phyloP scores from a whole-genome alignment of 2,888 invertebrate genomes.

The Oligia latruncula region DNA sequence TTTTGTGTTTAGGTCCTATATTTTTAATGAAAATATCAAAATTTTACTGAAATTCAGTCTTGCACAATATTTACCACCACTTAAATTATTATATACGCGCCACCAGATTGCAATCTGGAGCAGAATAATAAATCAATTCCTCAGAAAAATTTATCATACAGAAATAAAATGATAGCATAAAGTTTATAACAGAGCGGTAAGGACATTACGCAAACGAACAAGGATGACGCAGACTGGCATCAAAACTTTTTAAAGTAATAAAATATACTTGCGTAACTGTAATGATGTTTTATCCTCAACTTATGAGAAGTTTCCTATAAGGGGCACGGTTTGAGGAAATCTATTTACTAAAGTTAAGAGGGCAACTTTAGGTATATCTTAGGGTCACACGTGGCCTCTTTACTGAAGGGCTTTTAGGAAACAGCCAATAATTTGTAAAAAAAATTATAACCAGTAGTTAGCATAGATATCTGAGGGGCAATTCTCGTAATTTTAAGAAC shows the following conservation, averaged over 20 bases:
- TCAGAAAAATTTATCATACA: background rate
- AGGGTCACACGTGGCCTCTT: background rate
- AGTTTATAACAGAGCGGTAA: background rate
- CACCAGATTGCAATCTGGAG: background rate
- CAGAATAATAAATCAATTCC: background rate
- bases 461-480: background rate
- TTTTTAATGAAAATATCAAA: background rate
- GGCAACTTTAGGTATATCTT: background rate
- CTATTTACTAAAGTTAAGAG: background rate
- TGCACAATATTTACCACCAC: background rate
- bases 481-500: background rate
- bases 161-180: conserved; percentile 17
- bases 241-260: conserved; percentile 62
- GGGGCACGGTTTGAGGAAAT: conserved; percentile 19
- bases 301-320: conserved; percentile 37
- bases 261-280: conserved; percentile 56
- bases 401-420: conserved; percentile 12
- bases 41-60: background rate
- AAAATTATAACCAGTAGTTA: background rate
- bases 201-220: conserved; percentile 53
- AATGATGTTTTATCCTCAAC: conserved; percentile 45
- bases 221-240: conserved; percentile 50
- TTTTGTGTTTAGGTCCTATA: too few species aligned
- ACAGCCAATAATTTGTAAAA: background rate
- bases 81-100: background rate